A percentile compares a stretch with the other conserved stretches of the same genome.
These are phyloP conservation scores for Samia ricini DNA, from an alignment of 1,140 invertebrate genomes.

Conservation along the genomic window DNA sequence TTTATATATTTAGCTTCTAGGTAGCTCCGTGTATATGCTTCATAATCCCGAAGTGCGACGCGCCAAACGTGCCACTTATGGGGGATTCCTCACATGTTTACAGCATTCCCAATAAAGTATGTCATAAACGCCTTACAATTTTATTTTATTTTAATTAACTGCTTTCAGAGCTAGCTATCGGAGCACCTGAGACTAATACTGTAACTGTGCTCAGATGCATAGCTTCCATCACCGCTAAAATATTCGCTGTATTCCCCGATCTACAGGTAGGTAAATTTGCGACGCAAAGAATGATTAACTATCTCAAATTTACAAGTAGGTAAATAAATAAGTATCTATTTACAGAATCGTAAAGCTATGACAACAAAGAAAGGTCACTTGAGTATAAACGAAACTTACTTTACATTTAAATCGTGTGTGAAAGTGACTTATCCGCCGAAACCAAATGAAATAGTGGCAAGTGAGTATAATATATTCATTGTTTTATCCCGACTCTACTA, in stretches of 20 bases:
- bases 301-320: no score
- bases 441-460: constrained; percentile 18
- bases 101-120: no score
- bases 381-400: constrained; percentile 15
- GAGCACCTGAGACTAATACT: constrained; percentile 71
- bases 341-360: constrained; percentile 12
- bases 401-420: constrained; percentile 26
- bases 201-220: constrained; percentile 52
- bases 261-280: constrained; percentile 35
- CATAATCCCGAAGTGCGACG: no score
- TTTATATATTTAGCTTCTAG: no score
- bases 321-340: no score
- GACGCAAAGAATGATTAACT: no score
- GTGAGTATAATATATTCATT: constrained; percentile 20
- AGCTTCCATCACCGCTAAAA: constrained; percentile 27
- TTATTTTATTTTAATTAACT: no score
- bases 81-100: no score
- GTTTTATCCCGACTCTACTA: no score
- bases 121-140: no score
- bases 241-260: constrained; percentile 28
- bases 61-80: no score
- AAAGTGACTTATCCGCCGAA: constrained; percentile 27
- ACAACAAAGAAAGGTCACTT: neutral
- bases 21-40: no score
- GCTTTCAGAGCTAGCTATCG: constrained; percentile 72